Conservation (phyloP, 2,888 invertebrate genomes). For the Colletes collaris region DNA sequence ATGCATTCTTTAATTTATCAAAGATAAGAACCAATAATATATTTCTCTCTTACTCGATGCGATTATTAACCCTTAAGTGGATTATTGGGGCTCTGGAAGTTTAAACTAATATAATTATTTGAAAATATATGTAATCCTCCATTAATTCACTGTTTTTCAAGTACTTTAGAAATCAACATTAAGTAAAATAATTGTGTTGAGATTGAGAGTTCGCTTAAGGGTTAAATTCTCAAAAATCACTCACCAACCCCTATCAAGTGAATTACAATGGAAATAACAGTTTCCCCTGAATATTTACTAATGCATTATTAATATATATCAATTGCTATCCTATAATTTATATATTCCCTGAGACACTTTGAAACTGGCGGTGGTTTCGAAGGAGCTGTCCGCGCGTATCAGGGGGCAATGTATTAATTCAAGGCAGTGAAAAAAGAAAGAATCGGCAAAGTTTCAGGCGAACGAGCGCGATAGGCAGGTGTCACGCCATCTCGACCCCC, state of each 20-base stretch:
- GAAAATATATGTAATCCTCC: no score
- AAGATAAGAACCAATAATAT: no score
- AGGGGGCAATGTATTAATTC: background rate
- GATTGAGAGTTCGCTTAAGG: no score
- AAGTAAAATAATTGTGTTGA: no score
- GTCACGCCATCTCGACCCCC: constrained; percentile 69
- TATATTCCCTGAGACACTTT: no score
- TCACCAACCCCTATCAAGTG: background rate
- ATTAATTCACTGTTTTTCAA: no score
- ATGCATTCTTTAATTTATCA: constrained; percentile 6
- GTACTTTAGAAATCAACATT: no score
- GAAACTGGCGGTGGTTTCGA: background rate
- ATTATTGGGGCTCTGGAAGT: no score
- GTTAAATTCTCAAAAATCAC: constrained; percentile 1
- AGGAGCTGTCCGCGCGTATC: constrained; percentile 13
- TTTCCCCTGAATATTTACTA: background rate
- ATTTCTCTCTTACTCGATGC: no score
- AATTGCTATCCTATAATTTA: no score
- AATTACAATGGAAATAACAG: background rate
- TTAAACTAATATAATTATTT: background rate
- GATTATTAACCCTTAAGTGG: no score
- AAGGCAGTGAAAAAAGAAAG: constrained; percentile 18
- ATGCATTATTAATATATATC: no score
- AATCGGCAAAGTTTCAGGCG: constrained; percentile 30
- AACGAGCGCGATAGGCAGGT: constrained; percentile 66